phyloP scores from a whole-genome alignment of 1,140 invertebrate genomes.

The Platorchestia sp. region DNA sequence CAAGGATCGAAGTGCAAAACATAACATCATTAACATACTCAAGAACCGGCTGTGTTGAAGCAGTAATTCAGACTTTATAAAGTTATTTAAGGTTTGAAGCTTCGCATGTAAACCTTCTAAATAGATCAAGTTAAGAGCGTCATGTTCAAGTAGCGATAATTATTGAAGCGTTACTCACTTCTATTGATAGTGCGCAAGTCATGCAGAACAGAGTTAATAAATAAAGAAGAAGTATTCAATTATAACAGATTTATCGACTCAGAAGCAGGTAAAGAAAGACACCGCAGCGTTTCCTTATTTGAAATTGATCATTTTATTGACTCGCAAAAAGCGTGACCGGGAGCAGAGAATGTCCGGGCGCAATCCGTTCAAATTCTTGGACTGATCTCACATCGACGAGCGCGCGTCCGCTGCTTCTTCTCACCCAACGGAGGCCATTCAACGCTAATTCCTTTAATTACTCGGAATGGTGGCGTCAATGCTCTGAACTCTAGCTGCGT shows the following conservation, averaged over 20 bases:
- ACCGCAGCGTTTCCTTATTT: constrained; percentile 40
- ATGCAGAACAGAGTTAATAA: constrained; percentile 28
- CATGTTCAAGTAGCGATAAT: neutral
- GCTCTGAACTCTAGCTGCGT: neutral
- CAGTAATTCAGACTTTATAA: constrained; percentile 1
- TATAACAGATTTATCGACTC: constrained; percentile 43
- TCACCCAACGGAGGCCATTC: neutral
- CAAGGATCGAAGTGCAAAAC: neutral
- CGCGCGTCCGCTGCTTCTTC: neutral
- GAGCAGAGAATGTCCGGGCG: constrained; percentile 20
- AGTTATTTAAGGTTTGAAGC: neutral
- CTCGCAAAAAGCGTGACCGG: constrained; percentile 25
- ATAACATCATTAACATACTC: neutral
- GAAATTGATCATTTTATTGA: constrained; percentile 45
- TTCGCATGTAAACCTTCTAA: neutral
- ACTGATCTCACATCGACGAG: neutral
- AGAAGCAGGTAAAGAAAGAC: constrained; percentile 27
- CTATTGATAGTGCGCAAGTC: constrained; percentile 12
- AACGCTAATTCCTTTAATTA: neutral
- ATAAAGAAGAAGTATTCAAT: constrained; percentile 44
- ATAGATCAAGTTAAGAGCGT: neutral
- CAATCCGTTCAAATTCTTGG: neutral
- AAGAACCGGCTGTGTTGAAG: neutral
- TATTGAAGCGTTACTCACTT: constrained; percentile 41
- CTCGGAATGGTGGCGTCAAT: neutral